Percentiles rank a stretch among this genome's conserved stretches.
Evolutionary conservation across 1,140 invertebrate genomes (phyloP).

Genomic region (Sitophilus oryzae): DNA sequence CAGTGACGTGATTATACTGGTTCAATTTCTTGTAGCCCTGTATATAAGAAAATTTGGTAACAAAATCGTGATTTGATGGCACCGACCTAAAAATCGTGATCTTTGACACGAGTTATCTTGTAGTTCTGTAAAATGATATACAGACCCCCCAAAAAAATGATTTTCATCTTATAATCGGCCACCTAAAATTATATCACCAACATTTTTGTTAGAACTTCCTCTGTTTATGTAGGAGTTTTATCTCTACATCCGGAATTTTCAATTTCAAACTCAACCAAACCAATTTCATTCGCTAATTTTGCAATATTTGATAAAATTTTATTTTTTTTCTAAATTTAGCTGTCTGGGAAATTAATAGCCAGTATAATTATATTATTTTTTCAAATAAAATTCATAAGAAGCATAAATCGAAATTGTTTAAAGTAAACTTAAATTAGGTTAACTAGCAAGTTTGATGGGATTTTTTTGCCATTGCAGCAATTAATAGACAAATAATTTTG

Average conservation of each 20-base stretch:
- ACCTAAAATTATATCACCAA: neutral
- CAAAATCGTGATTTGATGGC: neutral
- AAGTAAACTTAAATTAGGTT: no score
- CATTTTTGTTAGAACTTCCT: slow-evolving; percentile 1
- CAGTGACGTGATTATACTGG: no score
- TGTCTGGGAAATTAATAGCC: no score
- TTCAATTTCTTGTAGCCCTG: no score
- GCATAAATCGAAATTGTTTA: no score
- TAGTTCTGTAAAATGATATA: neutral
- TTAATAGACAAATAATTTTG: no score
- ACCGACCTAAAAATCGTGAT: slow-evolving; percentile 6
- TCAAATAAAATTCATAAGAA: no score
- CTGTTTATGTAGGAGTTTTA: neutral
- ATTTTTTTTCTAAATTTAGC: no score
- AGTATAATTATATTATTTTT: no score
- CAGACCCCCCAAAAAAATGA: neutral
- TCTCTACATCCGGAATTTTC: slow-evolving; percentile 2
- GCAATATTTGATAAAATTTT: neutral
- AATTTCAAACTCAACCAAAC: neutral
- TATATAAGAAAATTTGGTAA: neutral
- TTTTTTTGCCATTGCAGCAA: no score
- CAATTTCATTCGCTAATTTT: neutral
- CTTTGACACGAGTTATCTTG: slow-evolving; percentile 9
- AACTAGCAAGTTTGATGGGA: no score
- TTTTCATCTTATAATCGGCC: neutral